Evolutionary conservation across 2,888 invertebrate genomes (phyloP), one percentile per base, ranked within the genome.

Genomic region (Lissocephala sabroskyi): DNA sequence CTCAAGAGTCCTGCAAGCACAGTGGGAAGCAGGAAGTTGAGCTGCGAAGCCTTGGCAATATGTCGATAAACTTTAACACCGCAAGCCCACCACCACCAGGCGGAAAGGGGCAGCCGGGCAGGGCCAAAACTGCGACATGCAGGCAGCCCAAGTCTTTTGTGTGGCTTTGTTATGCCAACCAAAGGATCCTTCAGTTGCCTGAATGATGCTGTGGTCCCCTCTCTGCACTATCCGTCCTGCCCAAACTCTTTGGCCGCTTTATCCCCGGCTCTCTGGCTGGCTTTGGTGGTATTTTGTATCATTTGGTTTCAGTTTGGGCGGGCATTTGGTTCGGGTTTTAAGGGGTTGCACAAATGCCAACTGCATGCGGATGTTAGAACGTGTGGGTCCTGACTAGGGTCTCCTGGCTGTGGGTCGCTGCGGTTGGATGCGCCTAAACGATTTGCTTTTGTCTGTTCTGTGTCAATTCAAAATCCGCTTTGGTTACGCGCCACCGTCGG

Each of bases 401-500:
- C n/a, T n/a, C n/a, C n/a, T n/a, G n/a, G n/a, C n/a, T n/a, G n/a
- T 44, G 41, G 9, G 47, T 41, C 49, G 28, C 42, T 64, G 56
- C 46, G 50, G 62, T 48, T 68, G 59, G 58, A 56, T 79, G 67
- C 65, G 74, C 76, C 74, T 79, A 78, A 79, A 76, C 79, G 76
- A 79, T 73, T 70, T 60, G 52, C 57, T 64, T 75, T 59, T 67
- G 60, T 62, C 63, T 65, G 62, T 67, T 73, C 62, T 74, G 62
- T 62, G 62, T 71, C 79, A 79, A 73, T 79, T 74, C 59, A 62
- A 79, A 78, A 79, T 79, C 78, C 67, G 74, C 68, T 79, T 80
- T 71, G 67, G 68, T 61, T 63, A 58, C 59, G 62, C 62, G 59
- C 26, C 35, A 18, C 18, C 11, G 13, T n/a, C 45, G 3, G 10